Percentiles rank a stretch among this genome's conserved stretches.
These are phyloP conservation scores for Xyrichtys novacula DNA, from an alignment of 2,797 vertebrate species.

Conservation along the genomic window DNA sequence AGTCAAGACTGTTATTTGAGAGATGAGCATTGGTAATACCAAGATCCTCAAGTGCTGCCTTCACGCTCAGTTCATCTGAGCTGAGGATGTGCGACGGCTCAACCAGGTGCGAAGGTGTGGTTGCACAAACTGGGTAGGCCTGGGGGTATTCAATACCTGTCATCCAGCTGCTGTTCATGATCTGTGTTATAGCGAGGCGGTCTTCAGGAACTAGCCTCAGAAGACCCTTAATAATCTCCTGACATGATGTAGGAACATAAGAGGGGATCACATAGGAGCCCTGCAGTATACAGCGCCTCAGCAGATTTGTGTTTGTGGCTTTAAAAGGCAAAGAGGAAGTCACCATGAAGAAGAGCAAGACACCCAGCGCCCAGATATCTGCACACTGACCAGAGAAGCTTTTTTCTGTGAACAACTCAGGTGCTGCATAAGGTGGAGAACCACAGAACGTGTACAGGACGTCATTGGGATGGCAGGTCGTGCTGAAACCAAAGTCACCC, in stretches of 20 bases:
- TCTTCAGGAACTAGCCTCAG: slow-evolving; percentile 72
- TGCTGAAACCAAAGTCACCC: slow-evolving; percentile 86
- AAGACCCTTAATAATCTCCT: slow-evolving; percentile 76
- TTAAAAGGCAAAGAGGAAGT: slow-evolving; percentile 80
- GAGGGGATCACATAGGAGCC: slow-evolving; percentile 78
- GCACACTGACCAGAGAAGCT: slow-evolving; percentile 74
- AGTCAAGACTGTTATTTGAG: slow-evolving; percentile 65
- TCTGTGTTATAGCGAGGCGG: slow-evolving; percentile 66
- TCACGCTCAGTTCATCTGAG: slow-evolving; percentile 74
- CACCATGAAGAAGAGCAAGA: slow-evolving; percentile 84
- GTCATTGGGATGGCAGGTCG: slow-evolving; percentile 58
- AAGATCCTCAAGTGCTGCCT: slow-evolving; percentile 66
- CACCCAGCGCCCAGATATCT: slow-evolving; percentile 84
- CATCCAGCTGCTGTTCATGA: slow-evolving; percentile 78
- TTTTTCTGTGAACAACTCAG: slow-evolving; percentile 81
- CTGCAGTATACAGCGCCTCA: slow-evolving; percentile 77
- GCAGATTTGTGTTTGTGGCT: slow-evolving; percentile 66
- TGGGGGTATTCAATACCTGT: slow-evolving; percentile 70
- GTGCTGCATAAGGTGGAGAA: slow-evolving; percentile 83
- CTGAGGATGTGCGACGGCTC: slow-evolving; percentile 51
- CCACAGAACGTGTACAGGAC: slow-evolving; percentile 82
- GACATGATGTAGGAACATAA: slow-evolving; percentile 72
- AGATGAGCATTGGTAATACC: slow-evolving; percentile 77
- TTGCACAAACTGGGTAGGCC: slow-evolving; percentile 46
- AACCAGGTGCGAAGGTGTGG: slow-evolving; percentile 67